phyloP scores from a whole-genome alignment of 2,797 vertebrate genomes.

The Atherinosoma microstoma region DNA sequence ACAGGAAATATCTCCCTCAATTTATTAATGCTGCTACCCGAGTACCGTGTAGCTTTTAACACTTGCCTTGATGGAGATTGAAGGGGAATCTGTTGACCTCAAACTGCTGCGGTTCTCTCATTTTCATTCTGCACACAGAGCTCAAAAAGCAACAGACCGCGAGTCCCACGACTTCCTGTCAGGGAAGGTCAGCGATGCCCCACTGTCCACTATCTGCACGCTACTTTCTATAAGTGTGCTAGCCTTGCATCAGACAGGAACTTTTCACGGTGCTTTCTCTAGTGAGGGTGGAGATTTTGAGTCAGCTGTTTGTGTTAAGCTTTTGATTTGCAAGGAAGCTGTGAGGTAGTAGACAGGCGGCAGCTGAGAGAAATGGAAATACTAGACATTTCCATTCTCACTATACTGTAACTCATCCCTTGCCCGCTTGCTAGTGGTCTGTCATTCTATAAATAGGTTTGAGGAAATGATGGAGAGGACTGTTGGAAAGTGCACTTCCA shows the following conservation, averaged over 20 bases:
- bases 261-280: slow-evolving; percentile 31
- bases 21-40: background rate
- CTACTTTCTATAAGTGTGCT: slow-evolving; percentile 17
- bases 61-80: slow-evolving; percentile 13
- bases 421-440: slow-evolving; percentile 51
- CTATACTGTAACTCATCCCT: slow-evolving; percentile 63
- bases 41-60: background rate
- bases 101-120: slow-evolving; percentile 35
- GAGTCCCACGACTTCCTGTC: slow-evolving; percentile 50
- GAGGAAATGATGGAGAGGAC: slow-evolving; percentile 61
- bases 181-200: slow-evolving; percentile 41
- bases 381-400: slow-evolving; percentile 66
- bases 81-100: slow-evolving; percentile 42
- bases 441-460: slow-evolving; percentile 73
- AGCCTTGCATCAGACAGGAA: slow-evolving; percentile 27
- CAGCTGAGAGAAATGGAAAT: slow-evolving; percentile 35
- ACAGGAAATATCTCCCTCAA: slow-evolving; percentile 1
- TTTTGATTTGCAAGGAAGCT: slow-evolving; percentile 59
- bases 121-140: slow-evolving; percentile 49
- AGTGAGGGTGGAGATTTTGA: slow-evolving; percentile 32
- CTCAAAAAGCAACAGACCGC: slow-evolving; percentile 30
- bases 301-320: slow-evolving; percentile 57
- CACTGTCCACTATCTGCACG: slow-evolving; percentile 30
- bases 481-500: slow-evolving; percentile 72
- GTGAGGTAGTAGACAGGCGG: slow-evolving; percentile 19